phyloP scores from a whole-genome alignment of 1,140 invertebrate species.

The Euschistus heros region DNA sequence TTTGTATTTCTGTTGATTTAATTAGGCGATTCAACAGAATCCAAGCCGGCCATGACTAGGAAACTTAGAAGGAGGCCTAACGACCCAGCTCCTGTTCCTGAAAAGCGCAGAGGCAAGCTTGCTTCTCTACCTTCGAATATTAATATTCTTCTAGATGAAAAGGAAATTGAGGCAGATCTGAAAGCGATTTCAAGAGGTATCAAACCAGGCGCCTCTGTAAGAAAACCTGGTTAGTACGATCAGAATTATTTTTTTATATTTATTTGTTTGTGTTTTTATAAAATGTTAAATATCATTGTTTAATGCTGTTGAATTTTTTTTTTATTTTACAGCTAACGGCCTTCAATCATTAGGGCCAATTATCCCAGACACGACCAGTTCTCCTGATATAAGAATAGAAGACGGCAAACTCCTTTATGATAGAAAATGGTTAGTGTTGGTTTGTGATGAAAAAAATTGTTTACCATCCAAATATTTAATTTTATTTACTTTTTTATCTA shows the following conservation, averaged over 20 bases:
- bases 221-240: slow-evolving; percentile 38
- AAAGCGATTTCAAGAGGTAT: slow-evolving; percentile 64
- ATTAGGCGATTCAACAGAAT: slow-evolving; percentile 36
- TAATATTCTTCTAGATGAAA: slow-evolving; percentile 77
- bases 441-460: too few relatives aligned
- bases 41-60: slow-evolving; percentile 59
- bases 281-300: neutral
- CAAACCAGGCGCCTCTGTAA: slow-evolving; percentile 40
- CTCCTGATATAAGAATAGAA: slow-evolving; percentile 50
- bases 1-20: too few relatives aligned
- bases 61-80: slow-evolving; percentile 85
- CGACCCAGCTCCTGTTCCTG: slow-evolving; percentile 76
- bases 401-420: slow-evolving; percentile 91
- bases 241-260: neutral
- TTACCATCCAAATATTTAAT: too few relatives aligned
- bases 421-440: slow-evolving; percentile 61
- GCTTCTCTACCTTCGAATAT: slow-evolving; percentile 58
- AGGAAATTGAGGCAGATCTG: slow-evolving; percentile 79
- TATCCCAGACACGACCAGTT: slow-evolving; percentile 18
- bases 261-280: neutral
- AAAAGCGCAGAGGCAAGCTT: slow-evolving; percentile 66
- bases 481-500: too few relatives aligned
- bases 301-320: too few relatives aligned
- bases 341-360: slow-evolving; percentile 25
- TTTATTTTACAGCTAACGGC: slow-evolving; percentile 32